These are phyloP conservation scores for Sarcophaga bullata DNA, from an alignment of 1,140 invertebrate genomes.

Conservation along the genomic window DNA sequence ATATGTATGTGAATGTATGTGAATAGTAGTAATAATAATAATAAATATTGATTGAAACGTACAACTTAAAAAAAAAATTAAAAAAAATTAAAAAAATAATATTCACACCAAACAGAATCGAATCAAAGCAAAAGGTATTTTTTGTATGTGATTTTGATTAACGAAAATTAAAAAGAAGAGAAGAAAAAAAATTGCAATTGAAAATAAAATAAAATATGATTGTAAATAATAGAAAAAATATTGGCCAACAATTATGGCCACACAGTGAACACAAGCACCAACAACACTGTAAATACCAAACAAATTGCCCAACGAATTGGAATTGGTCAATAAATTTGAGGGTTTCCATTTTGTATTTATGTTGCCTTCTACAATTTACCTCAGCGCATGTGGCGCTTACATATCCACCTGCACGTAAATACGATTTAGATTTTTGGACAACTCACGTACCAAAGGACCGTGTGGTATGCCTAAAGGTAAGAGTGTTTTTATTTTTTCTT, in stretches of 20 bases:
- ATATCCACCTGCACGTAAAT: constrained; percentile 85
- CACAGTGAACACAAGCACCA: background rate
- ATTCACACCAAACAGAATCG: background rate
- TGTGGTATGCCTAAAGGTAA: constrained; percentile 97
- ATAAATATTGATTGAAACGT: constrained; percentile 5
- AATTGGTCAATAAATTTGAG: constrained; percentile 24
- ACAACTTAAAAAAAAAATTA: background rate
- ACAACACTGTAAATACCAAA: constrained; percentile 14
- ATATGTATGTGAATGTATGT: too few species aligned
- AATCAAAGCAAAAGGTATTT: background rate
- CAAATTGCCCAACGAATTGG: constrained; percentile 26
- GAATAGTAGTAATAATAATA: too few species aligned
- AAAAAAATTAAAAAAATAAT: background rate
- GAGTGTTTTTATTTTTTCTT: constrained; percentile 43
- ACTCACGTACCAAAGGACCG: constrained; percentile 85
- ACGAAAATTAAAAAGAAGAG: too few species aligned
- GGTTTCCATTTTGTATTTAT: constrained; percentile 39
- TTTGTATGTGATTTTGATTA: background rate
- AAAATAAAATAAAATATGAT: constrained; percentile 8
- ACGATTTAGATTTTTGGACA: constrained; percentile 94
- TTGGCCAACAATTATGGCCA: constrained; percentile 26
- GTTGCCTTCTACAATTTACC: constrained; percentile 51
- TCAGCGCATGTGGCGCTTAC: constrained; percentile 83
- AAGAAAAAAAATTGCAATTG: too few species aligned
- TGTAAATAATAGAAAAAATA: constrained; percentile 21